phyloP scores from a whole-genome alignment of 2,888 invertebrate genomes.

The Hypolimnas misippus region DNA sequence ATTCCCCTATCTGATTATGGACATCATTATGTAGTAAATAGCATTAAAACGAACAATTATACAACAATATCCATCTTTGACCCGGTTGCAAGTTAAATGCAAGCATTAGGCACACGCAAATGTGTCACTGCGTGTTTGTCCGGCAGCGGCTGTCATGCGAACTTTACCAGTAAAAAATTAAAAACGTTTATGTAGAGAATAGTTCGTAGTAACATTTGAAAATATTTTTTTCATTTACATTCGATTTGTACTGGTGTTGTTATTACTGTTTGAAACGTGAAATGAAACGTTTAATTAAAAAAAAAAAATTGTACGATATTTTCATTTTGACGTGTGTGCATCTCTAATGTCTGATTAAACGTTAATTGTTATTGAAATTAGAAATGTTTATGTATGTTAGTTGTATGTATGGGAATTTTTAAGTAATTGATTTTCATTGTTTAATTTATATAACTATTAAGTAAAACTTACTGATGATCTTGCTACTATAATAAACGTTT shows the following conservation, averaged over 20 bases:
- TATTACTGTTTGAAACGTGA: neutral
- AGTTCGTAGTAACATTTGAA: neutral
- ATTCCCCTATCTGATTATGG: slow-evolving; percentile 15
- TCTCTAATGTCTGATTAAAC: too few species aligned
- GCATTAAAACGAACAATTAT: slow-evolving; percentile 41
- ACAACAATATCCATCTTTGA: slow-evolving; percentile 73
- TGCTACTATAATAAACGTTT: too few species aligned
- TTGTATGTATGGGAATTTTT: too few species aligned
- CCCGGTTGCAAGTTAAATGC: slow-evolving; percentile 74
- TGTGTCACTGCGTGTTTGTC: slow-evolving; percentile 59
- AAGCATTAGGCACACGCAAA: slow-evolving; percentile 75
- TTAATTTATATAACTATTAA: too few species aligned
- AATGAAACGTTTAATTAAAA: too few species aligned
- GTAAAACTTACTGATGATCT: too few species aligned
- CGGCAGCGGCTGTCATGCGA: slow-evolving; percentile 60
- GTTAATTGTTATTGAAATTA: too few species aligned
- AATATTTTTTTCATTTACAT: neutral
- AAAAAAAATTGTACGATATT: too few species aligned
- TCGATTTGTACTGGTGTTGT: neutral
- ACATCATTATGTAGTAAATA: slow-evolving; percentile 38
- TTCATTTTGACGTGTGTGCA: too few species aligned
- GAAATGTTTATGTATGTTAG: too few species aligned
- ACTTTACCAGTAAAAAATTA: slow-evolving; percentile 30
- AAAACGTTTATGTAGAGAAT: neutral
- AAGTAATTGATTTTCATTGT: too few species aligned